phyloP scores from a whole-genome alignment of 1,140 invertebrate species.

The Drosophila saltans region DNA sequence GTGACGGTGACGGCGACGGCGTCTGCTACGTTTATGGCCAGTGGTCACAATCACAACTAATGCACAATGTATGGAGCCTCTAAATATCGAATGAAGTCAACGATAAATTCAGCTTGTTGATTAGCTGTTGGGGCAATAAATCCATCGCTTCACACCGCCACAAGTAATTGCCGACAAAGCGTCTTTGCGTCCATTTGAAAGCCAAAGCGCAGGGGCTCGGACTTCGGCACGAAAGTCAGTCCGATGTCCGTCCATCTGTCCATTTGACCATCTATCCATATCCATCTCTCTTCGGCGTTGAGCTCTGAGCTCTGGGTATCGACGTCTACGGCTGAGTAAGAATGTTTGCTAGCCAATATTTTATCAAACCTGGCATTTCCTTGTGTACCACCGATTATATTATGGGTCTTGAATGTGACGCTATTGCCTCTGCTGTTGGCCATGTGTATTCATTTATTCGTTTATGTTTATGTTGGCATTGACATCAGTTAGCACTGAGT shows the following conservation, averaged over 20 bases:
- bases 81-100: conserved; percentile 71
- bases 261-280: conserved; percentile 33
- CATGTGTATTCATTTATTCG: conserved; percentile 62
- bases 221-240: not conserved
- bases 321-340: conserved; percentile 52
- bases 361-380: conserved; percentile 73
- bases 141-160: conserved; percentile 70
- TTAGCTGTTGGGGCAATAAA: conserved; percentile 75
- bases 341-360: conserved; percentile 72
- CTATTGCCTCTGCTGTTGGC: conserved; percentile 44
- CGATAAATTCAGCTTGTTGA: conserved; percentile 77
- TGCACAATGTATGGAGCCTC: conserved; percentile 54
- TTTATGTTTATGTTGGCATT: conserved; percentile 70
- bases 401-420: conserved; percentile 35
- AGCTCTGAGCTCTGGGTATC: conserved; percentile 26
- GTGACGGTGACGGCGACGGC: not conserved
- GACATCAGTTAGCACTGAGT: conserved; percentile 61
- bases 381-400: conserved; percentile 70
- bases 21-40: conserved; percentile 33
- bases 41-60: conserved; percentile 48
- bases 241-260: conserved; percentile 21
- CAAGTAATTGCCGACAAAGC: conserved; percentile 73
- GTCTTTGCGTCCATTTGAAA: conserved; percentile 50
- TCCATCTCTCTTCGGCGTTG: conserved; percentile 33
- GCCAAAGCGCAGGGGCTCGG: conserved; percentile 39